Evolutionary conservation across 1,140 invertebrate species (phyloP), one percentile per base, ranked within the genome.

Genomic region (Macrobrachium nipponense): DNA sequence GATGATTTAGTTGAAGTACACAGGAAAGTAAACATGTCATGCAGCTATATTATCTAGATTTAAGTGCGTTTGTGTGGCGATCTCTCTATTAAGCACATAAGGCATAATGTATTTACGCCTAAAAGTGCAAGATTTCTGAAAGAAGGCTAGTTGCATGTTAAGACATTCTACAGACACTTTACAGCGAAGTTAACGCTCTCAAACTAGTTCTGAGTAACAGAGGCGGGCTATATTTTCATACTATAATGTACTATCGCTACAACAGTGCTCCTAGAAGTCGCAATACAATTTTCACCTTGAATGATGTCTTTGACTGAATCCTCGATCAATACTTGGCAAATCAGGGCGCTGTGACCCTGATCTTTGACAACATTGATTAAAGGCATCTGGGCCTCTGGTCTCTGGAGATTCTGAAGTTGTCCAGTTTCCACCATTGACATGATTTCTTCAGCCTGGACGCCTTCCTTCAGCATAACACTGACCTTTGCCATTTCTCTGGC

Each of bases 311-410:
- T 89, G 61, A 90, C 73, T 72, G 88, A 84, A 66, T 90, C 88
- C 72, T 89, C 88, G 68, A 89, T 88, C 51, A 89, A 82, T 59
- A 90, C 88, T 77, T 89, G 87, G 27, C 89, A 86, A 62, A 86
- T 80, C 58, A 89, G 87, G 58, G 87, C 89, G 44, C 77, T 86
- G 51, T 89, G 83, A 64, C 80, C 85, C 27, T 89, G 89, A 7
- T 62, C 66, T 51, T 80, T 78, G 8, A 86, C 77, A 36, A 86
- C 68, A 59, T 86, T 72, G 66, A 86, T 80, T 17, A 86, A 78
- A 61, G 84, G 84, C 68, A 86, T 75, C 70, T 86, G 84, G 36
- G 84, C 36, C 44, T 86, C 84, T 51, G 84, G 84, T 51, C 43
- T 76, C 27, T 75, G 61, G 60, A 86, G 36, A 58, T 59, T 64